These are phyloP conservation scores for Limnephilus lunatus DNA, from an alignment of 2,888 invertebrate genomes.

Conservation along the genomic window DNA sequence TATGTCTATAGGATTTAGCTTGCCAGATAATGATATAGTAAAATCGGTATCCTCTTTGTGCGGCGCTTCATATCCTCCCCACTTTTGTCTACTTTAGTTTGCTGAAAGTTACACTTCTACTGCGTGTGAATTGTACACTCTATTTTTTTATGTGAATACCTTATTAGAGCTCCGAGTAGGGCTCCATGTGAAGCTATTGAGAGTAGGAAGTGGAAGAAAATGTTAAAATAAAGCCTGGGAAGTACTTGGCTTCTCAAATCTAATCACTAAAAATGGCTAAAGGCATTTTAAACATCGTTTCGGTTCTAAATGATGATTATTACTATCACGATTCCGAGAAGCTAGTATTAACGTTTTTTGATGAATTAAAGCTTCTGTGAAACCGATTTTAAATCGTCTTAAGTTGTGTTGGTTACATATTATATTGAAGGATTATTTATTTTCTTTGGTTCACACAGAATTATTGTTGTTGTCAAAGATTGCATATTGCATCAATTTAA, in stretches of 20 bases:
- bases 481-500: constrained; percentile 18
- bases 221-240: neutral
- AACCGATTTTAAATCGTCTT: neutral
- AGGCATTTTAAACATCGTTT: neutral
- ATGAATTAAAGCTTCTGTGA: neutral
- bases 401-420: neutral
- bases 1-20: too few species aligned
- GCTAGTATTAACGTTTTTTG: neutral
- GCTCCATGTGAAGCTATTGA: neutral
- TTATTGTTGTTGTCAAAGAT: neutral
- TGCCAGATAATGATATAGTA: too few species aligned
- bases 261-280: neutral
- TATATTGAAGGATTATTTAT: neutral
- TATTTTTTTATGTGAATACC: too few species aligned
- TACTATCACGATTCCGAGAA: neutral
- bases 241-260: neutral
- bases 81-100: too few species aligned
- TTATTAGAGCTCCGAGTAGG: too few species aligned
- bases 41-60: too few species aligned
- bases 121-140: too few species aligned
- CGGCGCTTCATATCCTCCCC: too few species aligned
- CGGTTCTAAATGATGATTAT: neutral
- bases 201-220: neutral
- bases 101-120: too few species aligned
- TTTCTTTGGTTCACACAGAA: neutral